Evolutionary conservation across 2,797 vertebrate species (phyloP).

Genomic region (Hipposideros larvatus): DNA sequence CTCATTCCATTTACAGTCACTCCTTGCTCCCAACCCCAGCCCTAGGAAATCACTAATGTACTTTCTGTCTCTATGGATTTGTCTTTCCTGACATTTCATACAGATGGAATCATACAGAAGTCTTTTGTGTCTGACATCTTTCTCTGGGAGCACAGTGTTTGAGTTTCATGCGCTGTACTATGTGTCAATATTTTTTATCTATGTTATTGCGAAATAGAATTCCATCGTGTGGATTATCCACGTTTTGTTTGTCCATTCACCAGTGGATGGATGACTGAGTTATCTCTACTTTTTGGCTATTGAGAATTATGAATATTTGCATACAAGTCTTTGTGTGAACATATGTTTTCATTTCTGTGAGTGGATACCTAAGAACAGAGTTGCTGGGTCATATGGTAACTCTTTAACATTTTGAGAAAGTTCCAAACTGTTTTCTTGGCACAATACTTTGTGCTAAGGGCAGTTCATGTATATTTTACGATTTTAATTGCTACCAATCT

Average conservation of each 20-base stretch:
- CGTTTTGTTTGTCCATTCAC: neutral
- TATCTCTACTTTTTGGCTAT: neutral
- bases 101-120: neutral
- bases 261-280: neutral
- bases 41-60: neutral
- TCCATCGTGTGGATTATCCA: neutral
- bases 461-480: neutral
- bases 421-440: neutral
- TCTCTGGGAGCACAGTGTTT: neutral
- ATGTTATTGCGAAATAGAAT: neutral
- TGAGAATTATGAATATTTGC: neutral
- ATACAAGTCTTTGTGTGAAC: neutral
- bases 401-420: conserved; percentile 4
- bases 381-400: neutral
- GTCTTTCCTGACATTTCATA: neutral
- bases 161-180: neutral
- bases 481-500: neutral
- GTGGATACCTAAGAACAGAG: neutral
- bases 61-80: neutral
- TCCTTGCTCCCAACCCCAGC: neutral
- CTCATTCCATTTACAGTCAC: neutral
- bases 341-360: neutral
- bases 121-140: neutral
- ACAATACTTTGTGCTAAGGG: neutral
- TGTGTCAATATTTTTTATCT: neutral